Evolutionary conservation across 2,113 vertebrate species (phyloP).

Genomic region (Calyptomena viridis): DNA sequence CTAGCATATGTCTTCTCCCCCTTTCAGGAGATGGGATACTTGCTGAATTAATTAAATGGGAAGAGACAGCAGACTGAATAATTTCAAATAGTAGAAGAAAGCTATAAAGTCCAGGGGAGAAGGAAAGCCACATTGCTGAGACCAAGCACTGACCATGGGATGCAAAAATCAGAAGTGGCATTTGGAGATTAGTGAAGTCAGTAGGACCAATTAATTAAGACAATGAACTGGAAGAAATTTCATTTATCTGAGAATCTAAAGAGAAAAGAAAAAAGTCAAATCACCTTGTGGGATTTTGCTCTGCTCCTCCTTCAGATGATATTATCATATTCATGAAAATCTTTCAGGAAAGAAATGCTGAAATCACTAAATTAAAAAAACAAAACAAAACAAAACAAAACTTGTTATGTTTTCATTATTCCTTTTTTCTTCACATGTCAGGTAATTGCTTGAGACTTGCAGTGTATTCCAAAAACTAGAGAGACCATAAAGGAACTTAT

Average conservation of each 20-base stretch:
- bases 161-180: conserved; percentile 6
- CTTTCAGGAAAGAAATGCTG: background rate
- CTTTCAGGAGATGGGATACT: background rate
- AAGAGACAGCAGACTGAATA: background rate
- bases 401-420: background rate
- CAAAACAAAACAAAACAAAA: background rate
- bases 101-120: background rate
- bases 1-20: background rate
- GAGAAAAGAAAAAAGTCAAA: background rate
- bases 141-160: background rate
- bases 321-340: background rate
- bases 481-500: background rate
- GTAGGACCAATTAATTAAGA: conserved; percentile 27
- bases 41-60: background rate
- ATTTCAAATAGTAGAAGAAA: background rate
- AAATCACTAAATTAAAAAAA: background rate
- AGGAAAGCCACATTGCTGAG: background rate
- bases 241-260: conserved; percentile 16
- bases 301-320: background rate
- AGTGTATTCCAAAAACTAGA: background rate
- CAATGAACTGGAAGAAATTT: conserved; percentile 30
- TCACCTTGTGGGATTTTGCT: background rate
- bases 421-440: background rate
- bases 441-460: background rate
- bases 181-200: background rate